Evolutionary conservation across 1,140 invertebrate genomes (phyloP).

Genomic region (Hyphantria cunea): DNA sequence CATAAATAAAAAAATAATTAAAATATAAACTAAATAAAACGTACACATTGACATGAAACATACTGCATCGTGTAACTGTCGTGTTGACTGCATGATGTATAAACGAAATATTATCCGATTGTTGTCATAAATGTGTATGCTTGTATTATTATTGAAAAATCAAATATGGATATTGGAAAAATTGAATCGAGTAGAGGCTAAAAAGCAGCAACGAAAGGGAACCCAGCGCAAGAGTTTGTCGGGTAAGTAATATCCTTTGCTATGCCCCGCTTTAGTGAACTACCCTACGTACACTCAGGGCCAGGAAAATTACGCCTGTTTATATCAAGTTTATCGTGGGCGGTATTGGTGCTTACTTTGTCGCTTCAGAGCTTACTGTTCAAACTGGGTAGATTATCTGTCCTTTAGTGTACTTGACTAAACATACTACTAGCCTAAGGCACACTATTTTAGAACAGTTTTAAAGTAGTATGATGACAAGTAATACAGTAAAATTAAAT

Average conservation of each 20-base stretch:
- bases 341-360: conserved; percentile 38
- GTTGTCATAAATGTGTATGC: conserved; percentile 75
- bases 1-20: conserved; percentile 38
- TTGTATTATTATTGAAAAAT: conserved; percentile 44
- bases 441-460: neutral
- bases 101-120: conserved; percentile 51
- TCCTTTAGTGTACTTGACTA: conserved; percentile 43
- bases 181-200: conserved; percentile 87
- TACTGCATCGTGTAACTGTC: conserved; percentile 72
- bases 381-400: conserved; percentile 36
- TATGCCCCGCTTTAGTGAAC: conserved; percentile 56
- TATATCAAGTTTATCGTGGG: conserved; percentile 6
- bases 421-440: conserved; percentile 22
- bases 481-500: conserved; percentile 6
- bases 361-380: conserved; percentile 38
- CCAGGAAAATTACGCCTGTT: conserved; percentile 27
- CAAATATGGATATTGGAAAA: conserved; percentile 45
- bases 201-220: conserved; percentile 93
- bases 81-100: conserved; percentile 73
- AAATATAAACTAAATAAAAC: conserved; percentile 42
- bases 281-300: conserved; percentile 49
- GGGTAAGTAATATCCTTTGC: conserved; percentile 85
- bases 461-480: neutral
- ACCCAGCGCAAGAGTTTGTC: conserved; percentile 87
- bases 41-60: conserved; percentile 54